Conservation (phyloP, 1,140 invertebrate species). For the Cepaea nemoralis region DNA sequence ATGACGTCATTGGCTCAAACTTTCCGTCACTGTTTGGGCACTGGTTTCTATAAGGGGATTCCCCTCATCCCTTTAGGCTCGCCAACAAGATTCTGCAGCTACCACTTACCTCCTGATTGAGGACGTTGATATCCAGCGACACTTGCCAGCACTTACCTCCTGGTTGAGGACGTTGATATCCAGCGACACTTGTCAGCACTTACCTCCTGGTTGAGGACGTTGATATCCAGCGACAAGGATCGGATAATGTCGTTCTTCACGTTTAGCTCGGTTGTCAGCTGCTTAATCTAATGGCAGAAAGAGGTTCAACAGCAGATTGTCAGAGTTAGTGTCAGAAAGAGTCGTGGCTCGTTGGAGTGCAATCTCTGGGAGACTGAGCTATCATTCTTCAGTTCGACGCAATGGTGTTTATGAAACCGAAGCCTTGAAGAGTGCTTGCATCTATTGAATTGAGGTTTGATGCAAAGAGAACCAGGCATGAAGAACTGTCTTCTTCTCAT, state of each 20-base stretch:
- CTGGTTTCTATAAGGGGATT: too few species aligned
- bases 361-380: neutral
- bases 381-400: too few species aligned
- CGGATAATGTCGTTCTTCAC: constrained; percentile 34
- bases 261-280: constrained; percentile 24
- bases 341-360: too few species aligned
- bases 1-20: too few species aligned
- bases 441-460: too few species aligned
- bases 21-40: too few species aligned
- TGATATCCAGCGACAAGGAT: constrained; percentile 27
- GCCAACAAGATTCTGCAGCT: too few species aligned
- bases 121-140: constrained; percentile 27
- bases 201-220: constrained; percentile 27
- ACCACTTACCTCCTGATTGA: constrained; percentile 31
- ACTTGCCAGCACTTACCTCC: constrained; percentile 3
- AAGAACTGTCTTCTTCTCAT: neutral
- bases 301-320: too few species aligned
- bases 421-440: too few species aligned
- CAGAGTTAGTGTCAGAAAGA: too few species aligned
- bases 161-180: constrained; percentile 31
- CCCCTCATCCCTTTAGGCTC: too few species aligned
- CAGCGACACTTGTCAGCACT: neutral
- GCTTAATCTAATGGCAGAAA: constrained; percentile 11
- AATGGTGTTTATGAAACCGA: too few species aligned
- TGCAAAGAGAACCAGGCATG: neutral